Base-by-base conservation (phyloP, 2,113 vertebrate species). In the Podocnemis expansa region DNA sequence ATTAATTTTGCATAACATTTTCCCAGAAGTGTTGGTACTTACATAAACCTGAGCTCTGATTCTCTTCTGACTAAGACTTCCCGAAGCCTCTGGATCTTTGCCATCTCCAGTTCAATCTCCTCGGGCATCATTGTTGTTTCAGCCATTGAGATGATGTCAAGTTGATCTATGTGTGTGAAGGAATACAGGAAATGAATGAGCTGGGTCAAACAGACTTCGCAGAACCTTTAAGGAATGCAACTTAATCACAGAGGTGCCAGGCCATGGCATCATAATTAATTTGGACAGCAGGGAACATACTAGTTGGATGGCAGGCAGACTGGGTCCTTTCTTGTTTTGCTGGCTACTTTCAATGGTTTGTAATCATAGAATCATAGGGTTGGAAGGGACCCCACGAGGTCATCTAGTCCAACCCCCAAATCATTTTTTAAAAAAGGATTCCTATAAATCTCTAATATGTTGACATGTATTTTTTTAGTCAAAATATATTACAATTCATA, bases 1-100 rank as follows among this genome's bases (percentile, higher is more conserved):
- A 97, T 96, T 96, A 96, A 94, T 96, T 96, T 96, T 97, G 93
- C 90, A 95, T 85, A 93, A 89, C 47, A 41, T 25, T 89, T 87
- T 95, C 89, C 88, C 87, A 47, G 51, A 86, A 84, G 78, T 80
- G 90, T 7, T 94, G 78, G 89, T 95, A 98, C 99, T 99, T 97
- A 99, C 99, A 99, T 99, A 98, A 99, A 99, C 95, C 99, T 99
- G 96, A 99, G 99, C 95, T 99, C 99, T 0, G 99, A 99, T 97
- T 99, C 99, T 81, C 99, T 97, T 73, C 99, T 99, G 88, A 99
- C 99, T 95, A 99, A 97, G 84, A 99, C 99, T 98, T 99, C 99
- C 80, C 99, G 98, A 90, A 99, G 99, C 56, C 99, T 98, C 97
- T 99, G 99, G 96, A 99, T 99, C 88, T 99, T 99, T 70, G 98